These are phyloP conservation scores for Sycophila texana DNA, from an alignment of 2,888 invertebrate genomes.

Conservation along the genomic window DNA sequence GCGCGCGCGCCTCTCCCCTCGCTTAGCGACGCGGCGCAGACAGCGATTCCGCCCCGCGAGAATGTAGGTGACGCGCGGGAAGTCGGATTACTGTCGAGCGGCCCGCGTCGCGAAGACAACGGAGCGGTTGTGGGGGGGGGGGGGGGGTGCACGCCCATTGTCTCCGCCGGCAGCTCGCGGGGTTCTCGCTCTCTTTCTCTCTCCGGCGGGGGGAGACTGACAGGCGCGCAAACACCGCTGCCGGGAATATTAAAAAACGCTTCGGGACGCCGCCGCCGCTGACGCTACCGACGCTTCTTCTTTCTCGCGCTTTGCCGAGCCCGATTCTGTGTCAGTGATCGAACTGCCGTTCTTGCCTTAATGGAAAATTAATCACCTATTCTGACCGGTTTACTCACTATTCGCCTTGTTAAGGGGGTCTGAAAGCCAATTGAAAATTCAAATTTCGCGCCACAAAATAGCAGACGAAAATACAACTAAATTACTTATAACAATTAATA, in stretches of 20 bases:
- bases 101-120: conserved; percentile 19
- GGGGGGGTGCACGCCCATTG: conserved; percentile 6
- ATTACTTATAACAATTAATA: too few relatives aligned
- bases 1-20: background rate
- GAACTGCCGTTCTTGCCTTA: too few relatives aligned
- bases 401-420: too few relatives aligned
- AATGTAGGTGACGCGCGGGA: conserved; percentile 33
- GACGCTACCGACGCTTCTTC: background rate
- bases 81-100: conserved; percentile 22
- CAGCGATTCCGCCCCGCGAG: conserved; percentile 7
- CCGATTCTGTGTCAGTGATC: conserved; percentile 1
- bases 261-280: conserved; percentile 56
- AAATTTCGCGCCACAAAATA: too few relatives aligned
- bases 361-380: too few relatives aligned
- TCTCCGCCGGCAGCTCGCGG: conserved; percentile 36
- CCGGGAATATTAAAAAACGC: conserved; percentile 72
- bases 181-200: too few relatives aligned
- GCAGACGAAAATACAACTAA: too few relatives aligned
- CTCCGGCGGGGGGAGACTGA: conserved; percentile 59
- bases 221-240: conserved; percentile 70
- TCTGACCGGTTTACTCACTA: too few relatives aligned
- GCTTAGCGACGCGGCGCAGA: background rate
- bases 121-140: background rate
- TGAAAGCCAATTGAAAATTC: too few relatives aligned
- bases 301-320: conserved; percentile 1